phyloP scores from a whole-genome alignment of 2,888 invertebrate species.

The Agrochola lota region DNA sequence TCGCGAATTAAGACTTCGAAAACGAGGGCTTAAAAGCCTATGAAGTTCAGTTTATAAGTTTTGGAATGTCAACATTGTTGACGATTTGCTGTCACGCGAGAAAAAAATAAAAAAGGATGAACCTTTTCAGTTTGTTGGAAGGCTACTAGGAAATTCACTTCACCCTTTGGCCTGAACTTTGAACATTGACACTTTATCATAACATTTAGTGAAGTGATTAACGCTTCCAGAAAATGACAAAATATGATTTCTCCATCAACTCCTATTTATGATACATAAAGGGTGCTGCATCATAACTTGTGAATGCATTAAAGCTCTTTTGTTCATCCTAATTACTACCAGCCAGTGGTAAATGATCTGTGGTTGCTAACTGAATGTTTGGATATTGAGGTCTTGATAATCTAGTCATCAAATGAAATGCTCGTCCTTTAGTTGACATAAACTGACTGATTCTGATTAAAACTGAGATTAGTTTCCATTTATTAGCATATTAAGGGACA shows the following conservation, averaged over 20 bases:
- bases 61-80: conserved; percentile 31
- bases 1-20: conserved; percentile 55
- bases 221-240: neutral
- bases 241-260: conserved; percentile 20
- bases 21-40: conserved; percentile 25
- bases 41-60: conserved; percentile 42
- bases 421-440: conserved; percentile 71
- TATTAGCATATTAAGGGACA: conserved; percentile 72
- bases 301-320: conserved; percentile 60
- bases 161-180: conserved; percentile 8
- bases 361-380: conserved; percentile 6
- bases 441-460: conserved; percentile 75
- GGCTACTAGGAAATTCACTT: conserved; percentile 6
- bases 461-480: conserved; percentile 71
- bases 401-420: conserved; percentile 66
- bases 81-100: conserved; percentile 48
- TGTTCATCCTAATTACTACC: conserved; percentile 64
- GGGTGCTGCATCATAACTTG: conserved; percentile 36
- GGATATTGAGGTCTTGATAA: conserved; percentile 48
- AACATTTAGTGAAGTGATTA: neutral
- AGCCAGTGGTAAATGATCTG: conserved; percentile 26
- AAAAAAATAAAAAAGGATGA: conserved; percentile 5
- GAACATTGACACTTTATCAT: conserved; percentile 16
- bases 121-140: neutral
- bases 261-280: neutral